phyloP scores from a whole-genome alignment of 64 coral and sea anemone genomes.

The Platygyra sinensis region DNA sequence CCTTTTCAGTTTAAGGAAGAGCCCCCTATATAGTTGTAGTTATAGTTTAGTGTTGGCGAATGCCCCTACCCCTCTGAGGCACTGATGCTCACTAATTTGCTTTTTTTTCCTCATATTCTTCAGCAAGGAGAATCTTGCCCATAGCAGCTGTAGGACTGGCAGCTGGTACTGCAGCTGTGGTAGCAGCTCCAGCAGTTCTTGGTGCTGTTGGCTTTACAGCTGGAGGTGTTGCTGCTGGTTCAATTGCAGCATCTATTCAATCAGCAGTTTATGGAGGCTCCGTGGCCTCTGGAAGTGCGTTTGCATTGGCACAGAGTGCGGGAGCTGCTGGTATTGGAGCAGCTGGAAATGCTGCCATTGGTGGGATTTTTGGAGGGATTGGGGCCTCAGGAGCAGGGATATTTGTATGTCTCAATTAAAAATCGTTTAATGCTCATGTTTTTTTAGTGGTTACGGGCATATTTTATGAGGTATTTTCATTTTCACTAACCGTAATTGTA shows the following conservation, averaged over 20 bases:
- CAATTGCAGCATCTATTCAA: slow-evolving; percentile 42
- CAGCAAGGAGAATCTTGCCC: too few relatives aligned
- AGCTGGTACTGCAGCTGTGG: slow-evolving; percentile 14
- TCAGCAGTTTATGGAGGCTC: slow-evolving; percentile 31
- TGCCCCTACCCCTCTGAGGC: too few relatives aligned
- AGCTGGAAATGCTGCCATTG: not conserved
- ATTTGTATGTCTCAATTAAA: not conserved
- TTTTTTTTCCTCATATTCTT: too few relatives aligned
- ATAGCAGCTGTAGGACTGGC: not conserved
- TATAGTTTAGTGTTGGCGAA: too few relatives aligned
- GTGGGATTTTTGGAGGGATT: not conserved
- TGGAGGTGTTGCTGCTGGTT: slow-evolving; percentile 59
- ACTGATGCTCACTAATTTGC: too few relatives aligned
- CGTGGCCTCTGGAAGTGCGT: slow-evolving; percentile 37
- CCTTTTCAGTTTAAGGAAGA: too few relatives aligned
- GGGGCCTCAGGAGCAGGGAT: not conserved
- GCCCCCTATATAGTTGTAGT: too few relatives aligned
- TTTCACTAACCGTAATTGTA: too few relatives aligned
- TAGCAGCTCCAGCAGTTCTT: slow-evolving; percentile 4
- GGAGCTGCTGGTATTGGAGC: slow-evolving; percentile 49
- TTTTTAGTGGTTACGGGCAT: not conserved
- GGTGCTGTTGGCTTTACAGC: slow-evolving; percentile 42
- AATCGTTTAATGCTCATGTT: not conserved
- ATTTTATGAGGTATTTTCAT: not conserved
- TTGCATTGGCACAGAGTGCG: slow-evolving; percentile 56